These are phyloP conservation scores for Torymus auratus DNA, from an alignment of 2,888 invertebrate species.

Conservation along the genomic window DNA sequence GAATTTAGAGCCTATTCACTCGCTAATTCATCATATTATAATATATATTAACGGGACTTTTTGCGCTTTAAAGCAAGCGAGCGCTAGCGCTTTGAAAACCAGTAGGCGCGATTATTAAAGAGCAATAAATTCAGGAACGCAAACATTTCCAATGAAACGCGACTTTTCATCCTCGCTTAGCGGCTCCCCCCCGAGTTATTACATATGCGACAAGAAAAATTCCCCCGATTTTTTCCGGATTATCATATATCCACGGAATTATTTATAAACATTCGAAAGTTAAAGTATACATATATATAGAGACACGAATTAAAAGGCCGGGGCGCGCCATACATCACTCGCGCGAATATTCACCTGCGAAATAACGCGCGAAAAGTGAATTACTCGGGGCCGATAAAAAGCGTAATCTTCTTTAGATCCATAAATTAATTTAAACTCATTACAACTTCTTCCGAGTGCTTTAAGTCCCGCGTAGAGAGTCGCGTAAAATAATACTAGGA, in stretches of 20 bases:
- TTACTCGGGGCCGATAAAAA: slow-evolving; percentile 29
- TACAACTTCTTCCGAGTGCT: slow-evolving; percentile 34
- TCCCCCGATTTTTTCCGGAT: background rate
- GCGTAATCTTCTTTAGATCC: slow-evolving; percentile 42
- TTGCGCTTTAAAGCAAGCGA: background rate
- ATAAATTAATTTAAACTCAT: slow-evolving; percentile 52
- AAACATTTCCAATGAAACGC: slow-evolving; percentile 15
- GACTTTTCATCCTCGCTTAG: background rate
- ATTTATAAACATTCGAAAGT: slow-evolving; percentile 26
- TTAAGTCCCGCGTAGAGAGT: background rate
- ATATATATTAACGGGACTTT: slow-evolving; percentile 13
- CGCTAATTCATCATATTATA: slow-evolving; percentile 11
- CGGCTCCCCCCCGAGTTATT: no score
- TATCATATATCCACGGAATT: background rate
- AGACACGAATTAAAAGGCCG: no score
- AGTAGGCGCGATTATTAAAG: slow-evolving; percentile 20
- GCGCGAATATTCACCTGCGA: background rate
- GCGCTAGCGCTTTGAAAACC: background rate
- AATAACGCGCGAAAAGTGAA: slow-evolving; percentile 35
- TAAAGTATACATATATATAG: slow-evolving; percentile 11
- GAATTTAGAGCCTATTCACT: background rate
- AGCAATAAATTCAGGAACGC: background rate
- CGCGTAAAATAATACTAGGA: slow-evolving; percentile 42
- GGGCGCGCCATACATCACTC: background rate
- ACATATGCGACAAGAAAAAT: slow-evolving; percentile 8